Base-by-base conservation (phyloP, 1,140 invertebrate genomes). In the Drosophila repleta region DNA sequence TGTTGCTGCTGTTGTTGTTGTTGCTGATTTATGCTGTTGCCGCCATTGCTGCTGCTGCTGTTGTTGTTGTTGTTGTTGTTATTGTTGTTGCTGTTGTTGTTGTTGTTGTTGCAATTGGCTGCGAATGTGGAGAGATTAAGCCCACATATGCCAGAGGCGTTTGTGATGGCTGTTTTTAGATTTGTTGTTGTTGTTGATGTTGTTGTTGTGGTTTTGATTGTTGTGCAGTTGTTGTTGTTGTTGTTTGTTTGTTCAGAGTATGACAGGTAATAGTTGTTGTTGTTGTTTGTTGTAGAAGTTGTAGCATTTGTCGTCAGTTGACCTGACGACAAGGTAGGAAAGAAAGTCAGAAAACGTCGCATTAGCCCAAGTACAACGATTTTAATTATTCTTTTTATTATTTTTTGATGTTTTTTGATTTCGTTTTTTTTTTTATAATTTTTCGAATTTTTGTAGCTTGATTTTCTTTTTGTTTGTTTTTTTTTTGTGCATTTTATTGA, bases 261-360 rank as follows among this genome's bases (percentile, higher is more conserved):
- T 67, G 62, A 62, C 58, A 62, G 29, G 62, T 74, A 66, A 45
- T 60, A 61, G 62, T 79, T 67, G 58, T 70, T 66, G 58, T 70
- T 66, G 76, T 82, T 76, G 79, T 79, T 75, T 68, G 74, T 77
- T 62, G 74, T 79, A 64, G 81, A 74, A 72, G 82, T 85, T 85
- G 81, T 81, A 82, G 82, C 64, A 87, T 88, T 91, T 91, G 91
- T 89, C 91, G 91, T 92, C 91, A 92, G 91, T 83, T 91, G 84
- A 91, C 91, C 91, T 92, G 91, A 92, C 91, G 91, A 92, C 91
- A 91, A 90, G 45, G 66, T 87, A 71, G 81, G 82, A 69, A 91
- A 91, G 77, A 91, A 91, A 90, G 81, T 83, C 89, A 90, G 80
- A 91, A 91, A 90, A 91, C 90, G 90, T 82, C 89, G 90, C 76